Evolutionary conservation across 1,140 invertebrate species (phyloP).

Genomic region (Meloidogyne chitwoodi): DNA sequence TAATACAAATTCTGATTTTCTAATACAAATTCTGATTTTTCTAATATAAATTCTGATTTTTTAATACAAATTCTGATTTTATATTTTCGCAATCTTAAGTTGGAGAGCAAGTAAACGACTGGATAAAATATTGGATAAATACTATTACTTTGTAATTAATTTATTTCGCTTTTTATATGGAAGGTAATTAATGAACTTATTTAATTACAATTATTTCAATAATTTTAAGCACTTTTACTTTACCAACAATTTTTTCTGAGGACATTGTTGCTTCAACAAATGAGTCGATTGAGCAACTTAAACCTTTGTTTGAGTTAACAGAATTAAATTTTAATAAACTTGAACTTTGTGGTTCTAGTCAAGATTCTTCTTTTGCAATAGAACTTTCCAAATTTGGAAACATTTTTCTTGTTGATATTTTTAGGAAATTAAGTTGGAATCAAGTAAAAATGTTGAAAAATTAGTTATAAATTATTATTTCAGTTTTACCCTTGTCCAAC

Average conservation of each 20-base stretch:
- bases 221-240: slow-evolving; percentile 13
- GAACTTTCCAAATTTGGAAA: not conserved
- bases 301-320: not conserved
- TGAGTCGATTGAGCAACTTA: not conserved
- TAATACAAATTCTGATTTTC: not conserved
- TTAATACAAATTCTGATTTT: not conserved
- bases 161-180: slow-evolving; percentile 26
- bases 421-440: slow-evolving; percentile 6
- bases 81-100: not conserved
- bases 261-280: slow-evolving; percentile 6
- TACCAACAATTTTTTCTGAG: slow-evolving; percentile 19
- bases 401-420: not conserved
- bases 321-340: not conserved
- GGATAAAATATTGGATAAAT: not conserved
- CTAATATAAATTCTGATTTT: not conserved
- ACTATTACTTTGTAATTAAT: not conserved
- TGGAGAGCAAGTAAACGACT: slow-evolving; percentile 15
- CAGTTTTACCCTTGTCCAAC: slow-evolving; percentile 20
- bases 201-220: not conserved
- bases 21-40: not conserved
- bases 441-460: not conserved
- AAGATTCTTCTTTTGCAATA: not conserved
- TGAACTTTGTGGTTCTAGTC: not conserved
- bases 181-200: slow-evolving; percentile 2
- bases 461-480: slow-evolving; percentile 8